Evolutionary conservation across 2,113 vertebrate species (phyloP).

Genomic region (Gambusia affinis): DNA sequence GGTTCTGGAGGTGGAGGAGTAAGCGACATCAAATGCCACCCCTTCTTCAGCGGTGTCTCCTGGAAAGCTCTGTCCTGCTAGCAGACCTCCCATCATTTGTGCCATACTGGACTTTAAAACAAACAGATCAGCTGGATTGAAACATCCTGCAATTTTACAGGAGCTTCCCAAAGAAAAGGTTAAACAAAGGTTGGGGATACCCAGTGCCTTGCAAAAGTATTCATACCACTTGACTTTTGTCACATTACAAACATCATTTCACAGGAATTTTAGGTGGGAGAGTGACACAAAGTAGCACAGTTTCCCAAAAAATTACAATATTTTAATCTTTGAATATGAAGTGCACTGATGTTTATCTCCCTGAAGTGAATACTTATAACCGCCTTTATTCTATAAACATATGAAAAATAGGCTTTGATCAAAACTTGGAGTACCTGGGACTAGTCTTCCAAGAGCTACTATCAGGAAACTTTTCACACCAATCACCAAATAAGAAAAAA

Average conservation of each 20-base stretch:
- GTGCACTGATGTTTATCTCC: no score
- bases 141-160: slow-evolving; percentile 22
- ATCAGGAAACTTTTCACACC: no score
- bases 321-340: no score
- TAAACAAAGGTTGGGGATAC: slow-evolving; percentile 17
- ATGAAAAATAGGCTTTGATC: no score
- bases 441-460: no score
- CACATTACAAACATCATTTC: background rate
- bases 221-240: background rate
- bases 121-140: background rate
- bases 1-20: slow-evolving; percentile 86
- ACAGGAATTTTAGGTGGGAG: background rate
- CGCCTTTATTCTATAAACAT: no score
- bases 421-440: no score
- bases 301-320: no score
- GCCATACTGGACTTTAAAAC: background rate
- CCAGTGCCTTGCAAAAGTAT: background rate
- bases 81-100: background rate
- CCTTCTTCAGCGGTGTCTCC: slow-evolving; percentile 87
- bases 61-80: slow-evolving; percentile 89
- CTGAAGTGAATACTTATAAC: no score
- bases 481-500: no score
- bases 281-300: background rate
- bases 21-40: slow-evolving; percentile 90
- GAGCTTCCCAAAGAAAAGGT: slow-evolving; percentile 53